phyloP scores from a whole-genome alignment of 2,113 vertebrate species.

The Phyllostomus hastatus region DNA sequence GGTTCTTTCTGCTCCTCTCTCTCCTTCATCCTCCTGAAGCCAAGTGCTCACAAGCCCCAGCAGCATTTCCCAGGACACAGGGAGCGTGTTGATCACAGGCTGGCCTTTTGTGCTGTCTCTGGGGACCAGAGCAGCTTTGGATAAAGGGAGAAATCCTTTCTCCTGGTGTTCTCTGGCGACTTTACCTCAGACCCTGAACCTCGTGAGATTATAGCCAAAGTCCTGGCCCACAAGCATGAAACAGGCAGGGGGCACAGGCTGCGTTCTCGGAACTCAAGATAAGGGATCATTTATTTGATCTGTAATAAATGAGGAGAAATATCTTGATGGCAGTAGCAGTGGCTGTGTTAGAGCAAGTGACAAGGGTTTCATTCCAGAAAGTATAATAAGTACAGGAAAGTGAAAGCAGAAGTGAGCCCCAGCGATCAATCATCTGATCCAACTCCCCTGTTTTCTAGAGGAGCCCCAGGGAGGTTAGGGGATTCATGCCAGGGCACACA shows the following conservation, averaged over 20 bases:
- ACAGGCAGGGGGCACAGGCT: not conserved
- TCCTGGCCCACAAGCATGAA: not conserved
- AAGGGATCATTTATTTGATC: not conserved
- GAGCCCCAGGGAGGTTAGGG: not conserved
- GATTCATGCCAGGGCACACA: not conserved
- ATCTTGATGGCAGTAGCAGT: not conserved
- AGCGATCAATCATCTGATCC: not conserved
- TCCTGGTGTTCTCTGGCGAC: not conserved
- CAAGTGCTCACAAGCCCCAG: not conserved
- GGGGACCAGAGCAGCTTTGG: not conserved
- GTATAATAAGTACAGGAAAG: not conserved
- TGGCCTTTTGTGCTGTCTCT: not conserved
- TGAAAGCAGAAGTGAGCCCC: not conserved
- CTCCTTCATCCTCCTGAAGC: not conserved
- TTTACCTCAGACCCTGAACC: not conserved
- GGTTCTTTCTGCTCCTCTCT: not conserved
- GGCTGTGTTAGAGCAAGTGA: not conserved
- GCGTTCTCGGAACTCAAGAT: not conserved
- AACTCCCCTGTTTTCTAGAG: not conserved
- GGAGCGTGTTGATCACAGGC: not conserved
- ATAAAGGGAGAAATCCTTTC: not conserved
- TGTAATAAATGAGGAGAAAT: constrained; percentile 19
- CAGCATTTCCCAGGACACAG: not conserved
- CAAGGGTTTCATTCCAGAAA: not conserved
- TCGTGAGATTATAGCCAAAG: not conserved